Conservation (phyloP, 2,888 invertebrate genomes). For the Polymixis lichenea region DNA sequence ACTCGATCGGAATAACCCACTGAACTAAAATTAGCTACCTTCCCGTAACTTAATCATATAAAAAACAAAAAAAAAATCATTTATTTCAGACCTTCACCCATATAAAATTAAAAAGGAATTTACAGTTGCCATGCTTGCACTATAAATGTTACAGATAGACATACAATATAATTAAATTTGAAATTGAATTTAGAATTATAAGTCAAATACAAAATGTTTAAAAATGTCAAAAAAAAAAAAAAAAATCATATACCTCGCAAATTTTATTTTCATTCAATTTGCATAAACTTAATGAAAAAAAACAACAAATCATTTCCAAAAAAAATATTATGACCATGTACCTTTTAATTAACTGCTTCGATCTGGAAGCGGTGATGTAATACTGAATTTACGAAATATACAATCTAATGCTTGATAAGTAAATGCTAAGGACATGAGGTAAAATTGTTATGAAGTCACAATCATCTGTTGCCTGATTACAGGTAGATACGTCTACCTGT, state of each 20-base stretch:
- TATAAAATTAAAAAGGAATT: too few relatives aligned
- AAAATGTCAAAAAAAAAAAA: too few relatives aligned
- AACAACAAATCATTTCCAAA: background rate
- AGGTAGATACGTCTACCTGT: background rate
- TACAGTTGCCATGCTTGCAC: too few relatives aligned
- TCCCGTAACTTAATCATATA: background rate
- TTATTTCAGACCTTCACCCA: too few relatives aligned
- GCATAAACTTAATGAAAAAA: background rate
- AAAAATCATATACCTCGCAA: background rate
- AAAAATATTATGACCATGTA: background rate
- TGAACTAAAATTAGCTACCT: background rate
- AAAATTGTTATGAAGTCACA: background rate
- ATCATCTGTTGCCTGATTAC: conserved; percentile 19
- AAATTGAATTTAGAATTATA: too few relatives aligned
- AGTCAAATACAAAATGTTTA: too few relatives aligned
- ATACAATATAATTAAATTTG: too few relatives aligned
- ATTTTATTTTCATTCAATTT: conserved; percentile 17
- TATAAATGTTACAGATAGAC: too few relatives aligned
- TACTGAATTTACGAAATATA: conserved; percentile 14
- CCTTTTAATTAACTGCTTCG: conserved; percentile 1
- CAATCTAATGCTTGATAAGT: conserved; percentile 27
- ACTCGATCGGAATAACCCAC: background rate
- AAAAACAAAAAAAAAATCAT: too few relatives aligned
- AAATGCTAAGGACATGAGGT: conserved; percentile 33
- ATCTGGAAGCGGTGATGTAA: conserved; percentile 7